Evolutionary conservation across 2,888 invertebrate species (phyloP), one percentile per base, ranked within the genome.

Genomic region (Dasysyrphus albostriatus): DNA sequence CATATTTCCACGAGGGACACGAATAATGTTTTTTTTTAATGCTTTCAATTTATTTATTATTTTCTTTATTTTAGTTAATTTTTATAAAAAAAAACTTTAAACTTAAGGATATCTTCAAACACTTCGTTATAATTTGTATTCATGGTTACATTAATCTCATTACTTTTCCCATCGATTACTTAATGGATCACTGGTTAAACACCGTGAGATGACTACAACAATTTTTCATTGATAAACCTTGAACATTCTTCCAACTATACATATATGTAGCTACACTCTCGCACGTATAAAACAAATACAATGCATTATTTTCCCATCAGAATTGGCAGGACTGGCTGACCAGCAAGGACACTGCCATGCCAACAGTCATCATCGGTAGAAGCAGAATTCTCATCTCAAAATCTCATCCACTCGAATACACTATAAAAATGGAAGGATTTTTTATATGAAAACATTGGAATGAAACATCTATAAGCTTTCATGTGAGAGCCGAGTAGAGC

Each of bases 321-420:
- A 69, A 69, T 24, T 69, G 51, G 69, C 69, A 69, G 37, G 14
- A 54, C 51, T 54, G 69, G 54, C 29, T 54, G 54, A 69, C 69
- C 69, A 54, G n/a, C 51, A 69, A 69, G 69, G 69, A 69, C 54
- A 69, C 69, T 69, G 69, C 69, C 74, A 74, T 59, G 74, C 61
- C 49, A 49, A 61, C 61, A 49, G n/a, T 14, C 12, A 6, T 9
- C 5, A n/a, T n/a, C 34, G 5, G 29, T 37, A 49, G 54, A 51
- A 69, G 29, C 47, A 49, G 54, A 51, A 69, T 69, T 39, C 39
- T 37, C 47, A 12, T 49, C 49, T 49, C 34, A 34, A 58, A 16
- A 58, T 47, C 16, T 24, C 65, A 54, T 54, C 47, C 65, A 10
- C 65, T 65, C 65, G 1, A n/a, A 44, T 14, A 61, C 19, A 58